Evolutionary conservation across 2,888 invertebrate species (phyloP).

Genomic region (Nemurella pictetii): DNA sequence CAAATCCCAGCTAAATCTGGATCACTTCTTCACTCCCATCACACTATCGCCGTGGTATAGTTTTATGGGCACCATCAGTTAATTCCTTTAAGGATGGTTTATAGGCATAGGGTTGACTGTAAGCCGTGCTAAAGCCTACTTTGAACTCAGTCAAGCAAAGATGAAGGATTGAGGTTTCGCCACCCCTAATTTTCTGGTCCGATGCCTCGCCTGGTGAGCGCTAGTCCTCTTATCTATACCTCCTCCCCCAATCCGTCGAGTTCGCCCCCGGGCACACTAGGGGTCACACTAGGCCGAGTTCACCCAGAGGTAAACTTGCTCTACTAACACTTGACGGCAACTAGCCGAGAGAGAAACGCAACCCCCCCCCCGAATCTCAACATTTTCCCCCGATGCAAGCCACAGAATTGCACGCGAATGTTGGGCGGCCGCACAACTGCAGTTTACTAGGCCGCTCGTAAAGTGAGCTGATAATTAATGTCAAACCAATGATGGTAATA

Average conservation of each 20-base stretch:
- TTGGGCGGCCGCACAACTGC: too few species aligned
- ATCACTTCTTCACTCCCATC: neutral
- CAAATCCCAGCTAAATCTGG: neutral
- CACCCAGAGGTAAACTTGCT: neutral
- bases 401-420: neutral
- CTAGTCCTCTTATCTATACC: neutral
- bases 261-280: neutral
- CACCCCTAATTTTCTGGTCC: slow-evolving; percentile 41
- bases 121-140: neutral
- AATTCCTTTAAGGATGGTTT: neutral
- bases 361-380: neutral
- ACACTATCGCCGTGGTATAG: neutral
- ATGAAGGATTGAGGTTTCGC: slow-evolving; percentile 18
- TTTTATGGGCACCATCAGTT: neutral
- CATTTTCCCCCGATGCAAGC: neutral
- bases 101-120: neutral
- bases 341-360: neutral
- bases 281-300: neutral
- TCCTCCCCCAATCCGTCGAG: neutral
- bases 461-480: too few species aligned
- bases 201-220: slow-evolving; percentile 21
- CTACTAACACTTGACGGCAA: neutral
- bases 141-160: slow-evolving; percentile 6
- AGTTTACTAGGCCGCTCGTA: neutral
- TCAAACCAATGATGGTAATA: neutral